These are phyloP conservation scores for Drosophila atripex DNA, from an alignment of 2,888 invertebrate genomes.

Conservation along the genomic window DNA sequence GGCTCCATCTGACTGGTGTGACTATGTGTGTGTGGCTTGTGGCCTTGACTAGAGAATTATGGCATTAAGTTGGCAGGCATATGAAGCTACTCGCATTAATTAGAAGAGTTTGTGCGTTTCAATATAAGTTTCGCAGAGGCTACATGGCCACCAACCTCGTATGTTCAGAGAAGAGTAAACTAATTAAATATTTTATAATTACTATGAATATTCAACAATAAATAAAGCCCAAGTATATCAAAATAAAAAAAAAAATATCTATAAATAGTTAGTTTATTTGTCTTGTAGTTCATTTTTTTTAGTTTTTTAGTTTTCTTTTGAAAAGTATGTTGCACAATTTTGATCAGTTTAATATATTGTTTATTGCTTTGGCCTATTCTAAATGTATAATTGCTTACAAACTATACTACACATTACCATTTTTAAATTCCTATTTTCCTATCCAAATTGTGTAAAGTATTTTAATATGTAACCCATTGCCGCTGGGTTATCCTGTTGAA, in stretches of 20 bases:
- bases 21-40: slow-evolving; percentile 18
- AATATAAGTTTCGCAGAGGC: not conserved
- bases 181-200: not conserved
- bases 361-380: no score
- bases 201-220: no score
- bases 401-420: not conserved
- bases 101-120: not conserved
- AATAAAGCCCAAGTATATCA: no score
- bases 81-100: not conserved
- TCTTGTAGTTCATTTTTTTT: not conserved
- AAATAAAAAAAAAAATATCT: no score
- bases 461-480: slow-evolving; percentile 88
- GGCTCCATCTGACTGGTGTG: slow-evolving; percentile 18
- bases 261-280: no score
- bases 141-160: not conserved
- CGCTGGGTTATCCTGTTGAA: slow-evolving; percentile 89
- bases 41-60: slow-evolving; percentile 35
- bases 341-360: no score
- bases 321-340: not conserved
- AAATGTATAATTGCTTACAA: no score
- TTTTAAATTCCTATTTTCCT: no score
- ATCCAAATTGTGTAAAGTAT: slow-evolving; percentile 72
- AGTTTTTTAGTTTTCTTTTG: not conserved
- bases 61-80: slow-evolving; percentile 19
- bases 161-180: not conserved